Percentiles rank a stretch among this genome's conserved stretches.
These are phyloP conservation scores for Ovis canadensis DNA, from an alignment of 2,113 vertebrate species.

Conservation along the genomic window DNA sequence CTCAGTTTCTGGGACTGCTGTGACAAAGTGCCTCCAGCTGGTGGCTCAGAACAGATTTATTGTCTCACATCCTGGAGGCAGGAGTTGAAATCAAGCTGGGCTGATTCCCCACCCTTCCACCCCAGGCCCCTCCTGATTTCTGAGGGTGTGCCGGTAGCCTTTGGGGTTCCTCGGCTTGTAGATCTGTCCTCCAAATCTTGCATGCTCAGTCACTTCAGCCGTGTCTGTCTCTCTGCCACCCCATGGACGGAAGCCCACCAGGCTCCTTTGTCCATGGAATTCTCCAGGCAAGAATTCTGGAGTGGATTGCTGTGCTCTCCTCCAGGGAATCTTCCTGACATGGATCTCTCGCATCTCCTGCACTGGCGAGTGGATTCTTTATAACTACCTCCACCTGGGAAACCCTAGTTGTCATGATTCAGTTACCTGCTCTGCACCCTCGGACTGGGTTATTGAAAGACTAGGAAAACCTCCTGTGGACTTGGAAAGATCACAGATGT, in stretches of 20 bases:
- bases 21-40: neutral
- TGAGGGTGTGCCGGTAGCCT: too few species aligned
- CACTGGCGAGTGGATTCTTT: neutral
- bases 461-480: neutral
- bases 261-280: neutral
- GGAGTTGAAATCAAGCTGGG: neutral
- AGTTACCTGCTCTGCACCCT: neutral
- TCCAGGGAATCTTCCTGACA: neutral
- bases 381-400: neutral
- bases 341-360: accelerated
- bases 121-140: neutral
- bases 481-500: neutral
- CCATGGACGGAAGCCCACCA: neutral
- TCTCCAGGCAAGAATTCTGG: neutral
- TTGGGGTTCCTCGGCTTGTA: neutral
- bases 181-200: neutral
- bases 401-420: neutral
- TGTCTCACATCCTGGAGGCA: neutral
- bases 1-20: neutral
- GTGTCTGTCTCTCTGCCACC: neutral
- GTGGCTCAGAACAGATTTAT: neutral
- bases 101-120: too few species aligned
- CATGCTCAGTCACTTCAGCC: neutral
- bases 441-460: neutral
- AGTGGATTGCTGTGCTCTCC: neutral